Percentiles rank a stretch among this genome's conserved stretches.
Evolutionary conservation across 2,888 invertebrate genomes (phyloP).

Genomic region (Eupelmus urozonus): DNA sequence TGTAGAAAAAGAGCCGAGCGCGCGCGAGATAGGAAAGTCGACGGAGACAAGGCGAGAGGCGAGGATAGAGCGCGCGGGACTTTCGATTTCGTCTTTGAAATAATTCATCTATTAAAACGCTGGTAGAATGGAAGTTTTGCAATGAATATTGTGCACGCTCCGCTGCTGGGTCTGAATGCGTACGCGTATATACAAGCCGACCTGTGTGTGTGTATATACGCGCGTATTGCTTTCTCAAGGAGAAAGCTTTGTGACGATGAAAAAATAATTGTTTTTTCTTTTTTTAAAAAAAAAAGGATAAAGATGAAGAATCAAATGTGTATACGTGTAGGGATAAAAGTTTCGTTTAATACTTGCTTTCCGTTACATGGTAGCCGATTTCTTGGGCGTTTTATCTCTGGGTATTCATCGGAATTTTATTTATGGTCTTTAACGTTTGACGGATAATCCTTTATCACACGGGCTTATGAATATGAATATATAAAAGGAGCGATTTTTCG

Average conservation of each 20-base stretch:
- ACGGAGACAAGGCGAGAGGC: conserved; percentile 8
- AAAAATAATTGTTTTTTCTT: conserved; percentile 46
- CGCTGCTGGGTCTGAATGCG: neutral
- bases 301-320: neutral
- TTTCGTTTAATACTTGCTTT: conserved; percentile 25
- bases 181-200: neutral
- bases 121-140: conserved; percentile 6
- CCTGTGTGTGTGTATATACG: neutral
- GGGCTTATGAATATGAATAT: conserved; percentile 8
- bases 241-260: conserved; percentile 53
- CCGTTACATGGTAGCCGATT: neutral
- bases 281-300: conserved; percentile 1
- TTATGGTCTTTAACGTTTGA: conserved; percentile 9
- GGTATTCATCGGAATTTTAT: conserved; percentile 10
- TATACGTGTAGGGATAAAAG: neutral
- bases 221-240: conserved; percentile 54
- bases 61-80: neutral
- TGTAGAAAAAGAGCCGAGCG: neutral
- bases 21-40: conserved; percentile 35
- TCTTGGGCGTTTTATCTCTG: conserved; percentile 1
- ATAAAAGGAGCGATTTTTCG: too few relatives aligned
- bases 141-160: conserved; percentile 7
- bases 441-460: neutral
- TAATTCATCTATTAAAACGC: conserved; percentile 39
- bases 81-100: conserved; percentile 48